Conservation (phyloP, 2,888 invertebrate species). For the Malthinus flaveolus region DNA sequence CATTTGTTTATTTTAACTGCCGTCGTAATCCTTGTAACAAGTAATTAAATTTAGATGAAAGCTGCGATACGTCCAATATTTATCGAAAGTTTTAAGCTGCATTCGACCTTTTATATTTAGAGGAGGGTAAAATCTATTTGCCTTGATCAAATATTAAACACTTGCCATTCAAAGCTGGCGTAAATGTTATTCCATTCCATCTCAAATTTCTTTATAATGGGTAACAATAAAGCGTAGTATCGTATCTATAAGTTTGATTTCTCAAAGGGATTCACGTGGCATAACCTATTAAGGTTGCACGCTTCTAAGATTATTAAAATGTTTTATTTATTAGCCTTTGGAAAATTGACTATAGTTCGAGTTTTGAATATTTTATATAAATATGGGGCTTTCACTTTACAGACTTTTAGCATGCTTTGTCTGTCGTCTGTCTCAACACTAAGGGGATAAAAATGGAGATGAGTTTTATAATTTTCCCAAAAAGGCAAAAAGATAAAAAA, state of each 20-base stretch:
- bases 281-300: constrained; percentile 26
- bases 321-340: constrained; percentile 29
- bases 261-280: constrained; percentile 30
- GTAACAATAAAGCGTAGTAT: constrained; percentile 9
- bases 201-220: constrained; percentile 9
- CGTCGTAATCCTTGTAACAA: constrained; percentile 8
- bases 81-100: constrained; percentile 33
- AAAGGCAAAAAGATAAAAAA: no score
- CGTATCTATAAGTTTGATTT: constrained; percentile 20
- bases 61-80: constrained; percentile 26
- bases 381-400: background rate
- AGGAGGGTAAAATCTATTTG: constrained; percentile 45
- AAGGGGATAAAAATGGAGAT: no score
- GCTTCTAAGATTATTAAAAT: constrained; percentile 14
- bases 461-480: no score
- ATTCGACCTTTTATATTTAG: constrained; percentile 33
- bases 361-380: constrained; percentile 16
- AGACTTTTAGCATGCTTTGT: no score
- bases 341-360: constrained; percentile 18
- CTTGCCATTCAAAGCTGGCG: constrained; percentile 36
- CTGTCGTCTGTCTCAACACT: no score
- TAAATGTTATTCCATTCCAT: constrained; percentile 20
- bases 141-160: constrained; percentile 47
- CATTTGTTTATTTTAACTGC: background rate
- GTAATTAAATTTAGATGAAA: constrained; percentile 28